These are phyloP conservation scores for Boleophthalmus pectinirostris DNA, from an alignment of 2,113 vertebrate genomes.

Conservation along the genomic window DNA sequence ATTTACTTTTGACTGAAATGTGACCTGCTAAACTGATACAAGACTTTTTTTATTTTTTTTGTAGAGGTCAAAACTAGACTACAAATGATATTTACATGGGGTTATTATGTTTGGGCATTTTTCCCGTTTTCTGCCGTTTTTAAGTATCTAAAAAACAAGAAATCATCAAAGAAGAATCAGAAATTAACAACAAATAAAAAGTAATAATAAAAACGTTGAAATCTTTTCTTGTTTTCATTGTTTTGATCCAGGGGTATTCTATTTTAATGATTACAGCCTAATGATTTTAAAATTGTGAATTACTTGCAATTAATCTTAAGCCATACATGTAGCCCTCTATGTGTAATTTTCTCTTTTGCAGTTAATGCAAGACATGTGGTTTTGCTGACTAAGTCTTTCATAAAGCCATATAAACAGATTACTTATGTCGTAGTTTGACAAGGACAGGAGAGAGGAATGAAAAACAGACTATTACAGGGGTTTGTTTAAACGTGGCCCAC, in stretches of 20 bases:
- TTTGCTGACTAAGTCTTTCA: background rate
- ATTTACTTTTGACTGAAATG: background rate
- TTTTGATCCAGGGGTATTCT: too few relatives aligned
- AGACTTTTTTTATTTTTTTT: background rate
- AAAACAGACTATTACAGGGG: background rate
- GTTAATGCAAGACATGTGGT: background rate
- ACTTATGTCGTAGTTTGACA: background rate
- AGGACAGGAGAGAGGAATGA: background rate
- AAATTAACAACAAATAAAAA: too few relatives aligned
- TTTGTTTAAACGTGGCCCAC: constrained; percentile 27
- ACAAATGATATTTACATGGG: background rate
- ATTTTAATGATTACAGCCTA: too few relatives aligned
- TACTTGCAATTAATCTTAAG: too few relatives aligned
- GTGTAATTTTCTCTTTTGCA: background rate
- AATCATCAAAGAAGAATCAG: too few relatives aligned
- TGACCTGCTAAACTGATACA: background rate
- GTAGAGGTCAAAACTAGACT: background rate
- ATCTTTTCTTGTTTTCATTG: too few relatives aligned
- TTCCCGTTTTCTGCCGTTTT: too few relatives aligned
- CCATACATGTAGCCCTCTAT: too few relatives aligned
- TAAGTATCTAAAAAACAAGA: too few relatives aligned
- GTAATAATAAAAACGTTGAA: too few relatives aligned
- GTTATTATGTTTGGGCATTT: too few relatives aligned
- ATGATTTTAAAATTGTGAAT: too few relatives aligned
- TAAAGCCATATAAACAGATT: background rate